Evolutionary conservation across 2,113 vertebrate genomes (phyloP), one percentile per base, ranked within the genome.

Genomic region (Phoxinus phoxinus): DNA sequence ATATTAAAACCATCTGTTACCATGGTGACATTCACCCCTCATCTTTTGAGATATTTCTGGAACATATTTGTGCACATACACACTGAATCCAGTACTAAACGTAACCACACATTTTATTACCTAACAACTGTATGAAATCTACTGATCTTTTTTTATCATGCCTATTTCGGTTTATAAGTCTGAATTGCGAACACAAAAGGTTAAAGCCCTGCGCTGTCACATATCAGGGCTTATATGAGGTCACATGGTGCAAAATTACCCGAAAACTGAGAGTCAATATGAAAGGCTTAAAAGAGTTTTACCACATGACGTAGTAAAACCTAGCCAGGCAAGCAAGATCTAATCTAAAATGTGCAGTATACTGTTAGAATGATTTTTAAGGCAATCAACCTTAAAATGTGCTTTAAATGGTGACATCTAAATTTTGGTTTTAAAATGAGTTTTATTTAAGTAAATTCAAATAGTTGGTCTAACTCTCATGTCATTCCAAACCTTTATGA

Each of bases 1-100:
- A 81, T 84, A 86, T 74, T 84, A 85, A 86, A 89, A 76, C 86
- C 86, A 89, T 88, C 85, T 88, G 89, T 89, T 89, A 86, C 87
- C 85, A 89, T 89, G 89, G 87, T 86, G 85, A 88, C 83, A 75
- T 83, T 85, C 89, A 86, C 85, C 71, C 59, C 77, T 72, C 73
- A 61, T 86, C 85, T 81, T 53, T 76, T 21, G 79, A 89, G 85
- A 87, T 87, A 87, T 88, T 89, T 89, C 83, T 85, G 78, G 83
- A 77, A 85, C 30, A 56, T 84, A 89, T 89, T 85, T 78, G 78
- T 79, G 63, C 72, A 74, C 69, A 81, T 77, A 80, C 48, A 75
- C 84, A 67, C 48, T 46, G 25, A 77, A 72, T 48, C 35, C 27
- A 71, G 32, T 59, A 63, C 44, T 25, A 74, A 59, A 63, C 41